A percentile compares a stretch with the other conserved stretches of the same genome.
Conservation (phyloP, 1,140 invertebrate genomes). For the Formica exsecta region DNA sequence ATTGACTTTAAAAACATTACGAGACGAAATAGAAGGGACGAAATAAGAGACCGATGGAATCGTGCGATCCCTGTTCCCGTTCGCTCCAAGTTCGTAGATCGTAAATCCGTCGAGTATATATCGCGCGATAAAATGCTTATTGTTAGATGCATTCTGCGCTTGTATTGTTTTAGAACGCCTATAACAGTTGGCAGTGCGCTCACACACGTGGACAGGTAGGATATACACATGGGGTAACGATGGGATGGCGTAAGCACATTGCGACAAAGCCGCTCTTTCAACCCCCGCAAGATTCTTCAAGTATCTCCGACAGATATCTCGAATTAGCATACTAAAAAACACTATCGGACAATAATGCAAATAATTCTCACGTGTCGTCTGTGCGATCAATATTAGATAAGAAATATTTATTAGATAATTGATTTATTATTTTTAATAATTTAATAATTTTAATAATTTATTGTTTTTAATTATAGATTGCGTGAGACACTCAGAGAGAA, state of each 20-base stretch:
- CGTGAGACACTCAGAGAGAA: no score
- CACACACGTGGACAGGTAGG: not conserved
- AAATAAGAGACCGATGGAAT: not conserved
- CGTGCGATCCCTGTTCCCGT: not conserved
- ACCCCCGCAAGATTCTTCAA: not conserved
- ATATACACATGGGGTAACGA: not conserved
- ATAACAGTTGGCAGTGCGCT: slow-evolving; percentile 44
- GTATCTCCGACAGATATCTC: not conserved
- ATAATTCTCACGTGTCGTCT: not conserved
- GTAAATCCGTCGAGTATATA: slow-evolving; percentile 42
- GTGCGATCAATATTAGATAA: not conserved
- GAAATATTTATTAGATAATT: no score
- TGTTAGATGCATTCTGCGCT: slow-evolving; percentile 26
- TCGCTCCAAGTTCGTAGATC: slow-evolving; percentile 42
- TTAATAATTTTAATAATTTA: no score
- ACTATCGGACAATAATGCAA: not conserved
- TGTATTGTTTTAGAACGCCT: slow-evolving; percentile 57
- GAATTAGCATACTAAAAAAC: not conserved
- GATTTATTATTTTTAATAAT: no score
- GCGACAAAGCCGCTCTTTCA: not conserved
- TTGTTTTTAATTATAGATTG: no score
- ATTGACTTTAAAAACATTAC: slow-evolving; percentile 55
- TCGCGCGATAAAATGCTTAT: slow-evolving; percentile 51
- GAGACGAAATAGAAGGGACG: not conserved
- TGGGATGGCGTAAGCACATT: not conserved